Evolutionary conservation across 2,888 invertebrate genomes (phyloP).

Genomic region (Scaptomyza parva): DNA sequence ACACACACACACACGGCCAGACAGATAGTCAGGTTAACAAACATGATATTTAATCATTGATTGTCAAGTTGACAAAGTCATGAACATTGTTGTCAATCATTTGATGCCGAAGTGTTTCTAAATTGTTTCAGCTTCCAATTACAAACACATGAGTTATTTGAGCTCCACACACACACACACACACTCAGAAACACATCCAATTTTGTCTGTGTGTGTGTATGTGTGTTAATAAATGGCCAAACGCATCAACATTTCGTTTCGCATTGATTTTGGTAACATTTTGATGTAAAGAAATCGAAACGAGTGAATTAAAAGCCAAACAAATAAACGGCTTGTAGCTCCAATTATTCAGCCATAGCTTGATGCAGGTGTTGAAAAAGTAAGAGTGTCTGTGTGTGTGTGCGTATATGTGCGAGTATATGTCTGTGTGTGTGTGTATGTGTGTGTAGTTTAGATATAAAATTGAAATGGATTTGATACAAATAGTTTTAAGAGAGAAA

Average conservation of each 20-base stretch:
- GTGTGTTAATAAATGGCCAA: neutral
- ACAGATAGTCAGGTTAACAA: neutral
- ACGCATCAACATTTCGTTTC: neutral
- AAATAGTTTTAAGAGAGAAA: too few species aligned
- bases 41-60: neutral
- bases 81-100: neutral
- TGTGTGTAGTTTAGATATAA: neutral
- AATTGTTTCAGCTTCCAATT: neutral
- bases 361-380: neutral
- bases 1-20: neutral
- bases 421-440: constrained; percentile 2
- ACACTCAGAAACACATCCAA: too few species aligned
- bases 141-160: neutral
- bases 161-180: neutral
- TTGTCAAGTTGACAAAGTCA: neutral
- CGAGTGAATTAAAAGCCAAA: neutral
- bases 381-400: too few species aligned
- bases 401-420: too few species aligned
- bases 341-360: too few species aligned
- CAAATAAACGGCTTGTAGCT: neutral
- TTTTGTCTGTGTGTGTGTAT: neutral
- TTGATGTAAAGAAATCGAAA: neutral
- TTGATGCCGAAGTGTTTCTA: neutral
- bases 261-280: neutral
- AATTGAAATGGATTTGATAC: too few species aligned